Conservation (phyloP, 2,888 invertebrate genomes). For the Dascillus cervinus region DNA sequence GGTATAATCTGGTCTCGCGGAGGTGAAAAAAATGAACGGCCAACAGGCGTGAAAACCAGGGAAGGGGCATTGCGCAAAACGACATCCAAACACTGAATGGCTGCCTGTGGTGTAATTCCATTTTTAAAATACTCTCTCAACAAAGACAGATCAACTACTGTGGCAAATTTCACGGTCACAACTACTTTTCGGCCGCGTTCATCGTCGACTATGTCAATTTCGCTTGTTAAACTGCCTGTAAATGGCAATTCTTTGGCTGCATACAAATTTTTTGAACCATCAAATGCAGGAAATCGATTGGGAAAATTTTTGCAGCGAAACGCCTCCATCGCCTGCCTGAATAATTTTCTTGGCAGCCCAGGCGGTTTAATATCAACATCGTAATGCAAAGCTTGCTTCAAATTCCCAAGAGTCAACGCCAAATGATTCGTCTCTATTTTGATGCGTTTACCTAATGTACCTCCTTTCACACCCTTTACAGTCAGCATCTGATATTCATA, state of each 20-base stretch:
- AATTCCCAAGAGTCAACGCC: slow-evolving; percentile 41
- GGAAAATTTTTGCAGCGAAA: slow-evolving; percentile 35
- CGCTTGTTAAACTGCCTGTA: slow-evolving; percentile 25
- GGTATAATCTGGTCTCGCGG: slow-evolving; percentile 38
- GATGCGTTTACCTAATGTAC: slow-evolving; percentile 37
- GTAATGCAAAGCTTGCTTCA: slow-evolving; percentile 60
- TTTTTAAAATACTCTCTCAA: slow-evolving; percentile 19
- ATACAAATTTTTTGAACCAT: slow-evolving; percentile 64
- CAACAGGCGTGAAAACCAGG: slow-evolving; percentile 49
- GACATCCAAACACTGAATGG: slow-evolving; percentile 76
- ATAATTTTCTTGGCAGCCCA: slow-evolving; percentile 58
- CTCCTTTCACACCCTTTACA: too few relatives aligned
- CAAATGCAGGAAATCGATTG: slow-evolving; percentile 55
- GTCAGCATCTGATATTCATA: too few relatives aligned
- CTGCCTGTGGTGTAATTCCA: slow-evolving; percentile 46
- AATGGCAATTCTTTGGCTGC: slow-evolving; percentile 43
- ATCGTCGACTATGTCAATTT: slow-evolving; percentile 29
- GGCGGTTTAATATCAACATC: too few relatives aligned
- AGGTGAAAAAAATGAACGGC: slow-evolving; percentile 70
- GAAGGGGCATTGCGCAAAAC: slow-evolving; percentile 63
- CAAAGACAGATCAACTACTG: slow-evolving; percentile 47
- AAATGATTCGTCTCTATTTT: slow-evolving; percentile 56
- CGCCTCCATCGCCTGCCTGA: slow-evolving; percentile 41
- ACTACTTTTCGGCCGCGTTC: slow-evolving; percentile 34
- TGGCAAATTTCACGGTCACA: slow-evolving; percentile 49